These are phyloP conservation scores for Cricetomys ansorgei DNA, from an alignment of 2,113 vertebrate genomes.

Conservation along the genomic window DNA sequence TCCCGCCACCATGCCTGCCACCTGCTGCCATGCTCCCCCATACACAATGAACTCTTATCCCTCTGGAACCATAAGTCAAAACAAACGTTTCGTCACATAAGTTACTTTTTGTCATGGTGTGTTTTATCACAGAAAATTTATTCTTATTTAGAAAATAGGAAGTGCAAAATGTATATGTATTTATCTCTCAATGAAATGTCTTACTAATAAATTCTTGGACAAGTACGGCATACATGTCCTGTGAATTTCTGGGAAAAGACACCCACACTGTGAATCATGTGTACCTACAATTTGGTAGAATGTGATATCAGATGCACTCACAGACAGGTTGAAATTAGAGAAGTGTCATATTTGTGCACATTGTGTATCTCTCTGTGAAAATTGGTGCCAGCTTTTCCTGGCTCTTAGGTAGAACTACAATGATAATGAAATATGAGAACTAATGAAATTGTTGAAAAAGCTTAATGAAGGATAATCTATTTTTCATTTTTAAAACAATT, in stretches of 20 bases:
- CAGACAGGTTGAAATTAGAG: not conserved
- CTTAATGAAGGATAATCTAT: not conserved
- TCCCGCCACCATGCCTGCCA: not conserved
- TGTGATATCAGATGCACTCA: not conserved
- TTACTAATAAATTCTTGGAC: slow-evolving; percentile 10
- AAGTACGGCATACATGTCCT: not conserved
- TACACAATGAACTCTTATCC: not conserved
- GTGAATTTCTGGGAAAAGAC: not conserved
- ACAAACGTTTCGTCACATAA: not conserved
- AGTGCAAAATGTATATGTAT: not conserved
- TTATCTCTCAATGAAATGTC: not conserved
- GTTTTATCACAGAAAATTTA: not conserved
- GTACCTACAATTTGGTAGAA: not conserved
- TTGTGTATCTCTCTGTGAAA: slow-evolving; percentile 17
- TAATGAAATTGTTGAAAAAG: not conserved
- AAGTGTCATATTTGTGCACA: not conserved
- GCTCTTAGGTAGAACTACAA: not conserved
- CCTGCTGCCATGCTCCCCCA: not conserved
- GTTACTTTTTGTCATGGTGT: not conserved
- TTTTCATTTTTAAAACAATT: slow-evolving; percentile 29
- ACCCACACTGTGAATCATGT: not conserved
- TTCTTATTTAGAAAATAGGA: not conserved
- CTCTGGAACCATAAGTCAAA: not conserved
- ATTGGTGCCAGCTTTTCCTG: not conserved
- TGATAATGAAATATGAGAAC: not conserved